Percentiles rank a stretch among this genome's conserved stretches.
phyloP scores from a whole-genome alignment of 2,113 vertebrate genomes.

The Saccopteryx leptura region DNA sequence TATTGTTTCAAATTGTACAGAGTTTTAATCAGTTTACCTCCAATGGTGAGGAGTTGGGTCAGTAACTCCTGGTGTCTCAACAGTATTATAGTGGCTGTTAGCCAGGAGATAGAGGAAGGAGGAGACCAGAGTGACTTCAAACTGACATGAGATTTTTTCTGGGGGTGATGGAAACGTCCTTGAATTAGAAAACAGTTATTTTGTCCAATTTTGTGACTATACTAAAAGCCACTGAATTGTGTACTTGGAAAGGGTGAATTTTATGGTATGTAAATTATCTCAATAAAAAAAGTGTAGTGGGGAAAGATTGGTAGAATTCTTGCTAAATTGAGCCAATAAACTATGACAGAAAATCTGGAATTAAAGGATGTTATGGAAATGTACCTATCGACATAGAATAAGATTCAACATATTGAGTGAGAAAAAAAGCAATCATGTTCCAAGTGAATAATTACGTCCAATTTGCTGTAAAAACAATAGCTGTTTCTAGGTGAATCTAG shows the following conservation, averaged over 20 bases:
- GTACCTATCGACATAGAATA: neutral
- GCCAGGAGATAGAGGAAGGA: neutral
- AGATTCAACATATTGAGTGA: neutral
- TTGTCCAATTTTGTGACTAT: neutral
- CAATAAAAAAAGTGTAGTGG: neutral
- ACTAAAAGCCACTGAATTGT: neutral
- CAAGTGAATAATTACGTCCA: neutral
- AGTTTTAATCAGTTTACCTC: neutral
- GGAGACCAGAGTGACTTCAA: neutral
- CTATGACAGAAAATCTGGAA: neutral
- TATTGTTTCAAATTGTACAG: neutral
- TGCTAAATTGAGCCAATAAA: neutral
- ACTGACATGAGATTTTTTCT: neutral
- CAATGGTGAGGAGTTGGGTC: neutral
- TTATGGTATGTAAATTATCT: conserved; percentile 21
- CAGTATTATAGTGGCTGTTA: neutral
- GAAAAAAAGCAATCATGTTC: neutral
- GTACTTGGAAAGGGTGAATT: neutral
- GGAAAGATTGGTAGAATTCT: neutral
- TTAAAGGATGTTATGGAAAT: neutral
- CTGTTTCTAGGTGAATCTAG: neutral
- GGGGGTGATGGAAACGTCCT: neutral
- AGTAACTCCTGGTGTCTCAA: neutral
- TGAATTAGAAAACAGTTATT: neutral
- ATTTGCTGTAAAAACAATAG: neutral